These are phyloP conservation scores for Adineta ricciae DNA, from an alignment of 2,888 invertebrate species.

Conservation along the genomic window DNA sequence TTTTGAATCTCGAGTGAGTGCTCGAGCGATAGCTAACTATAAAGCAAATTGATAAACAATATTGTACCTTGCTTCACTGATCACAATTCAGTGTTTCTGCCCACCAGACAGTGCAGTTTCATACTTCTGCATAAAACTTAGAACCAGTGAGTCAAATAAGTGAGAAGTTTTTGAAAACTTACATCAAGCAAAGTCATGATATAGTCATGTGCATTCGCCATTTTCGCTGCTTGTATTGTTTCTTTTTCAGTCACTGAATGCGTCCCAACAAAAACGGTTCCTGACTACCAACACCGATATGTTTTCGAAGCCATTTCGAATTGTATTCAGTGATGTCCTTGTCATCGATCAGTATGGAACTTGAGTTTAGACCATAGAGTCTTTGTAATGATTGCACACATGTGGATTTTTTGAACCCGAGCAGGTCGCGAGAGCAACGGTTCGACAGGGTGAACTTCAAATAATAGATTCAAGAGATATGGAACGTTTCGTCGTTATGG, in stretches of 20 bases:
- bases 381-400: slow-evolving; percentile 45
- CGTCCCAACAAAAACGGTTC: slow-evolving; percentile 32
- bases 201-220: slow-evolving; percentile 32
- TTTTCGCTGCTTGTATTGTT: slow-evolving; percentile 32
- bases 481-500: slow-evolving; percentile 43
- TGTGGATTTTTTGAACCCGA: slow-evolving; percentile 48
- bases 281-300: slow-evolving; percentile 33
- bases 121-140: slow-evolving; percentile 48
- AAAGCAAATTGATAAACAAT: slow-evolving; percentile 39
- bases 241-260: slow-evolving; percentile 20
- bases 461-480: slow-evolving; percentile 45
- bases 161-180: too few relatives aligned
- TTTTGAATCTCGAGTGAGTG: slow-evolving; percentile 61
- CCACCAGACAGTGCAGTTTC: slow-evolving; percentile 44
- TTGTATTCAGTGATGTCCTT: slow-evolving; percentile 13
- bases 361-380: slow-evolving; percentile 43
- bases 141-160: too few relatives aligned
- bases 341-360: slow-evolving; percentile 10
- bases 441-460: slow-evolving; percentile 48
- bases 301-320: slow-evolving; percentile 26
- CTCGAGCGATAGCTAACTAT: slow-evolving; percentile 56
- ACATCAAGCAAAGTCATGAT: slow-evolving; percentile 20
- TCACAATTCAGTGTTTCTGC: slow-evolving; percentile 28
- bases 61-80: neutral
- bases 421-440: slow-evolving; percentile 45